Base-by-base conservation (phyloP, 30 jellyfish, hydroid and myxozoan species). In the Aurelia coerulea region DNA sequence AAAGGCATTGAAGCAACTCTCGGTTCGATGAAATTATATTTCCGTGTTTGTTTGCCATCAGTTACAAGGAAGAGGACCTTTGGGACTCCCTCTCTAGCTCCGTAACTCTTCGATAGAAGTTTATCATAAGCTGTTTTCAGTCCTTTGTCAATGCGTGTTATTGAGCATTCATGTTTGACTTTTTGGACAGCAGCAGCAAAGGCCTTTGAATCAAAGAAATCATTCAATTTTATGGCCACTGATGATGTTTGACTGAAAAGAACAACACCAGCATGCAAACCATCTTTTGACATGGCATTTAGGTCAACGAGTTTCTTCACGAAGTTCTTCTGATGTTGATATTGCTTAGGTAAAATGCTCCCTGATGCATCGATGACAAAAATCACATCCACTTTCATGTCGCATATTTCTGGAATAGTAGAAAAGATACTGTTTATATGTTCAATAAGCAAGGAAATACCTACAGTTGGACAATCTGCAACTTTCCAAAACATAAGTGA, bases 351-450 rank as follows among this genome's bases (percentile, higher is more conserved):
- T 13, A 75, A 60, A 53, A 75, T 73, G 66, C 87, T 71, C 8
- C 93, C 93, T 23, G 93, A 84, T 1, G 88, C 79, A 75, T 84
- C 93, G 29, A 84, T 34, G 59, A 84, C 74, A 65, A 84, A 84
- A 8, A 51, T 84, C 33, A 84, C 37, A 68, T 84, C 93, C 17
- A 84, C 83, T 49, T 73, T 63, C 88, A 74, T 10, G 32, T 77
- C 58, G 76, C 93, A 84, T 35, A 75, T 12, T n/a, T 73, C 93
- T 84, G 72, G 33, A 53, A 84, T 35, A 75, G 13, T 23, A 1
- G 56, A 18, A 18, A 19, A 49, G n/a, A 46, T 9, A 46, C 13
- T 46, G 14, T 46, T 46, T 9, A 39, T 39, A 39, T 39, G 51
- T 39, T 39, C 51, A 39, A 9, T 9, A 3, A 39, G 51, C 6